These are phyloP conservation scores for Macrocentrus cingulum DNA, from an alignment of 1,140 invertebrate genomes.

Conservation along the genomic window DNA sequence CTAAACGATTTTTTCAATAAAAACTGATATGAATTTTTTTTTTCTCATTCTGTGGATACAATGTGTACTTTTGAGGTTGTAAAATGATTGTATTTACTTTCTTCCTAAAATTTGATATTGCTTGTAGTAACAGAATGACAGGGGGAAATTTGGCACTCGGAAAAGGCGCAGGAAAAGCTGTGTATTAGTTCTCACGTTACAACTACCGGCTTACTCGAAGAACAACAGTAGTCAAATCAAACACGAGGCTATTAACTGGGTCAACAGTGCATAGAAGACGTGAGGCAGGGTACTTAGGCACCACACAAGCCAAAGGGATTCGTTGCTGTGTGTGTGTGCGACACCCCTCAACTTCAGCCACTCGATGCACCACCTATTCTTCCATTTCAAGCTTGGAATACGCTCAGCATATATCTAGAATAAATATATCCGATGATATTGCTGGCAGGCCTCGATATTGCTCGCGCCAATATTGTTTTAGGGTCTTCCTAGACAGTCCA, in stretches of 20 bases:
- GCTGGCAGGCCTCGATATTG: constrained; percentile 14
- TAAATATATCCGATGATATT: constrained; percentile 40
- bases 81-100: no score
- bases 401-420: constrained; percentile 38
- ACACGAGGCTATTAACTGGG: constrained; percentile 51
- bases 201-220: neutral
- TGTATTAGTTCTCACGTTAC: constrained; percentile 2
- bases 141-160: neutral
- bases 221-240: constrained; percentile 52
- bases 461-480: constrained; percentile 46
- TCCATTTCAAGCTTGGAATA: constrained; percentile 1
- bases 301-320: neutral
- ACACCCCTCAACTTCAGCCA: constrained; percentile 9
- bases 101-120: neutral
- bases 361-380: constrained; percentile 8
- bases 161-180: neutral
- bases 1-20: no score
- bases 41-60: no score
- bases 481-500: constrained; percentile 22
- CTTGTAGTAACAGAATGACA: neutral
- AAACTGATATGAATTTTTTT: no score
- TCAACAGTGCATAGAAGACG: constrained; percentile 37
- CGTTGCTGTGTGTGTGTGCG: neutral
- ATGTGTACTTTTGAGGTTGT: no score
- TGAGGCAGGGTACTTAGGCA: constrained; percentile 1